phyloP scores from a whole-genome alignment of 1,140 invertebrate genomes.

The Eriosoma lanigerum region DNA sequence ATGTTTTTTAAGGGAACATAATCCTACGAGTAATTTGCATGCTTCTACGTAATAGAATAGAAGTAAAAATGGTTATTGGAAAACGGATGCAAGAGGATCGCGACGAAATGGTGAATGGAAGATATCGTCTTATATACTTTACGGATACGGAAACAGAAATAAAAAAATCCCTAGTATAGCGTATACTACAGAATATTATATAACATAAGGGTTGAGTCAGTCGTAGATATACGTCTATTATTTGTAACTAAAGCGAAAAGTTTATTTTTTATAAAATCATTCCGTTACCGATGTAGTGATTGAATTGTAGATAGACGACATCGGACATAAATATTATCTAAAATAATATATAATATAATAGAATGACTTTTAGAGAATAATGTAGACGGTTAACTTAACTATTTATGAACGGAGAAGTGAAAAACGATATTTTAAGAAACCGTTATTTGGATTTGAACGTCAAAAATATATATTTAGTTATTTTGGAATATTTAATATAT shows the following conservation, averaged over 20 bases:
- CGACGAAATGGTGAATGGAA: not conserved
- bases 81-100: no score
- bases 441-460: not conserved
- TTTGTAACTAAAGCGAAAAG: not conserved
- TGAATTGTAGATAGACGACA: not conserved
- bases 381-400: not conserved
- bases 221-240: not conserved
- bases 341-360: no score
- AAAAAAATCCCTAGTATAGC: not conserved
- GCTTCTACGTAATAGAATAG: not conserved
- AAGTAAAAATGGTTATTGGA: no score
- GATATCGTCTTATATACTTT: not conserved
- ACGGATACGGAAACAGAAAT: not conserved
- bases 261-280: not conserved
- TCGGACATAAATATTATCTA: no score
- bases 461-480: not conserved
- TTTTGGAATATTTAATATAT: not conserved
- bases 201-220: not conserved
- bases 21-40: slow-evolving; percentile 2
- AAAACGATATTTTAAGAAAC: not conserved
- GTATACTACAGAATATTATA: not conserved
- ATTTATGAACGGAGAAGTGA: not conserved
- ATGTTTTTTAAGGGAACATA: slow-evolving; percentile 45
- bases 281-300: not conserved
- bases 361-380: not conserved